phyloP scores from a whole-genome alignment of 2,888 invertebrate genomes.

The Phortica okadai region DNA sequence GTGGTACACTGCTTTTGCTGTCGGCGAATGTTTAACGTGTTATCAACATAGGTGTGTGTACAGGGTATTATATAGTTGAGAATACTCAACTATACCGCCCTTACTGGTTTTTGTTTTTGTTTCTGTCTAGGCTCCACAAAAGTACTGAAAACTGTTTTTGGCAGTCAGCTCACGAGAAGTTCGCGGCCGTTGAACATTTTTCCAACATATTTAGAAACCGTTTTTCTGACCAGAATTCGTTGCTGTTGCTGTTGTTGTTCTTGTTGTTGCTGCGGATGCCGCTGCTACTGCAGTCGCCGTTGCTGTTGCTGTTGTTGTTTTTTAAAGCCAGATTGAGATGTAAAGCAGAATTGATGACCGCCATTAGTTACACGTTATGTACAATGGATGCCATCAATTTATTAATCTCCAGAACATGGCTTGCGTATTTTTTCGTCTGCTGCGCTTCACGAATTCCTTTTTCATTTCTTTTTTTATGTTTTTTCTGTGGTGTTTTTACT shows the following conservation, averaged over 20 bases:
- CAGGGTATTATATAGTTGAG: no score
- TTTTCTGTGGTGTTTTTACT: slow-evolving; percentile 38
- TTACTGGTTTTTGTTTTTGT: no score
- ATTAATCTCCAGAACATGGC: slow-evolving; percentile 77
- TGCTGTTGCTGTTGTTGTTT: slow-evolving; percentile 35
- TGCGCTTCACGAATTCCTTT: slow-evolving; percentile 41
- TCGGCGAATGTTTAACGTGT: no score
- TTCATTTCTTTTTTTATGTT: slow-evolving; percentile 26
- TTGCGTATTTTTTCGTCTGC: slow-evolving; percentile 55
- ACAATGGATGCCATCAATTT: slow-evolving; percentile 78
- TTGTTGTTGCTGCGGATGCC: slow-evolving; percentile 13
- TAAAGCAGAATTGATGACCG: slow-evolving; percentile 78
- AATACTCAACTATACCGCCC: no score
- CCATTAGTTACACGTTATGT: slow-evolving; percentile 78
- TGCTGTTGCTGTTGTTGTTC: slow-evolving; percentile 10
- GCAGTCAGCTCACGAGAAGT: no score
- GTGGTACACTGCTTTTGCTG: no score
- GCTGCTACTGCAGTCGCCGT: neutral
- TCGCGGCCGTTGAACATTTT: neutral
- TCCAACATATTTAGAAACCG: neutral
- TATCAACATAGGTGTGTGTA: no score
- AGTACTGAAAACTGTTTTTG: no score
- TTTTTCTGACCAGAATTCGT: neutral
- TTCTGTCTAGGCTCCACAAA: neutral
- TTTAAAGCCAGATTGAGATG: slow-evolving; percentile 77